Evolutionary conservation across 2,888 invertebrate species (phyloP).

Genomic region (Acronicta alni): DNA sequence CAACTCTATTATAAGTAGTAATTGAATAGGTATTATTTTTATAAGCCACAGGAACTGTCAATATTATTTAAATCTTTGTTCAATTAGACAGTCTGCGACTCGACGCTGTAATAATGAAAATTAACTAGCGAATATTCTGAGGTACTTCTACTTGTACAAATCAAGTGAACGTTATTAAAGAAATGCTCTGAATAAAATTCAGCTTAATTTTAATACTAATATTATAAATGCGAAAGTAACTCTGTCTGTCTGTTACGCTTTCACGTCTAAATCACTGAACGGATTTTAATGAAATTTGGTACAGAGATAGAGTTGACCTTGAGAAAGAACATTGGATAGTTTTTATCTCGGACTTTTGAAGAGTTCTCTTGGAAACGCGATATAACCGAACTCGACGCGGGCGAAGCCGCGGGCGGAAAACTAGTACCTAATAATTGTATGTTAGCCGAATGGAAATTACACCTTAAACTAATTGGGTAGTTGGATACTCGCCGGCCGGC

Average conservation of each 20-base stretch:
- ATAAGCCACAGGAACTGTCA: not conserved
- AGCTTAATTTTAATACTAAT: conserved; percentile 15
- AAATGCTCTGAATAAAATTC: conserved; percentile 14
- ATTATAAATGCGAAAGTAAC: no score
- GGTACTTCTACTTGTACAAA: conserved; percentile 5
- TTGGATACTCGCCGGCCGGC: not conserved
- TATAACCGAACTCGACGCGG: no score
- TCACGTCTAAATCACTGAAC: no score
- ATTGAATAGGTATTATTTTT: not conserved
- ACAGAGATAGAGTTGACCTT: no score
- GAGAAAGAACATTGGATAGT: no score
- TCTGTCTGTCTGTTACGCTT: no score
- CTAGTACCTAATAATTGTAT: no score
- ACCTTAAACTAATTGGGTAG: conserved; percentile 20
- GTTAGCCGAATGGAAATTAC: conserved; percentile 22
- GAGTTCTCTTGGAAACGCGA: no score
- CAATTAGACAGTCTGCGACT: not conserved
- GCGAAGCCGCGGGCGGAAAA: no score
- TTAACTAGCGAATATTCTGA: not conserved
- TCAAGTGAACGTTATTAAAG: no score
- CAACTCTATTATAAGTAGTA: not conserved
- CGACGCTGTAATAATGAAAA: not conserved
- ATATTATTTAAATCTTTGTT: not conserved
- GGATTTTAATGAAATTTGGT: no score
- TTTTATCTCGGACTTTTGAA: no score